These are phyloP conservation scores for Aricia artaxerxes DNA, from an alignment of 2,888 invertebrate species.

Conservation along the genomic window DNA sequence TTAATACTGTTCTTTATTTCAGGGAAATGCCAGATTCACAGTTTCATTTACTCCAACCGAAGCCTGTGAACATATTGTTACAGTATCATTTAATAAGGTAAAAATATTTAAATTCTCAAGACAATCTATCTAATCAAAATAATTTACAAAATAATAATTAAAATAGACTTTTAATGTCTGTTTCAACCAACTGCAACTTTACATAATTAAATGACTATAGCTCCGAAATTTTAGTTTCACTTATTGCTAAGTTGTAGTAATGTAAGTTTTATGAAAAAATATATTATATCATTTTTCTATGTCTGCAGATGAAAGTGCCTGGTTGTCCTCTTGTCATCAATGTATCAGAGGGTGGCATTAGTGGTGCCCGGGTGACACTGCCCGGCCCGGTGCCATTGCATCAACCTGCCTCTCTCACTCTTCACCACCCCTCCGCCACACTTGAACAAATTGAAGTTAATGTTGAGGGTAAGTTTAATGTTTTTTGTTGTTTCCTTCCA, in stretches of 20 bases:
- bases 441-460: constrained; percentile 97
- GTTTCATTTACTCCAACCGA: constrained; percentile 98
- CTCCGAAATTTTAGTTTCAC: too few relatives aligned
- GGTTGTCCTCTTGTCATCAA: constrained; percentile 95
- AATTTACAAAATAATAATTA: too few relatives aligned
- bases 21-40: constrained; percentile 88
- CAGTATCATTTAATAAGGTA: constrained; percentile 98
- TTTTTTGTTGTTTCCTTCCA: neutral
- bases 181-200: too few relatives aligned
- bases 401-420: constrained; percentile 84
- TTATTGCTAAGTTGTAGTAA: too few relatives aligned
- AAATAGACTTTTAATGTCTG: too few relatives aligned
- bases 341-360: constrained; percentile 81
- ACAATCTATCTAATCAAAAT: too few relatives aligned
- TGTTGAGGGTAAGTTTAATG: constrained; percentile 90
- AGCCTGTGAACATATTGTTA: constrained; percentile 95
- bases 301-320: constrained; percentile 82
- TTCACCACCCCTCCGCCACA: constrained; percentile 92
- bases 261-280: neutral
- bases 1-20: constrained; percentile 46
- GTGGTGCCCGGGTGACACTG: constrained; percentile 85
- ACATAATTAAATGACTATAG: too few relatives aligned
- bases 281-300: neutral
- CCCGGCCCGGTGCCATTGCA: constrained; percentile 87
- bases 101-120: constrained; percentile 40